Evolutionary conservation across 2,888 invertebrate species (phyloP).

Genomic region (Atherix ibis): DNA sequence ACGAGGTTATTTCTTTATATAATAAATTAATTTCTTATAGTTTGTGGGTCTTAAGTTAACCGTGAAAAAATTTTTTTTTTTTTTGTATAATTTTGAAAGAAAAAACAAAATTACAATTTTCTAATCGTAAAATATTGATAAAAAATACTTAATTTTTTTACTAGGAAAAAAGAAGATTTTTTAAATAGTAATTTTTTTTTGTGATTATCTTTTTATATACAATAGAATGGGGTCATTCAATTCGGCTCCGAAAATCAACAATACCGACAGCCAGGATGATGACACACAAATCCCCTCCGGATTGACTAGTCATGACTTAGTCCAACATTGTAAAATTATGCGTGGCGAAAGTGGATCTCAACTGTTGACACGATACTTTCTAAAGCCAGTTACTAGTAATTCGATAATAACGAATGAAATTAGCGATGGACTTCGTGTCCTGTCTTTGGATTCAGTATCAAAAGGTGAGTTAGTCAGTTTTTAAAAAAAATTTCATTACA

Average conservation of each 20-base stretch:
- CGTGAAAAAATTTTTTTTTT: no score
- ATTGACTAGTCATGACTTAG: constrained; percentile 34
- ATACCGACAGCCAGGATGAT: constrained; percentile 45
- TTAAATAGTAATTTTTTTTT: constrained; percentile 10
- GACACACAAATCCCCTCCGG: constrained; percentile 35
- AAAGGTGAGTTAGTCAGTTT: constrained; percentile 23
- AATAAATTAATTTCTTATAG: constrained; percentile 14
- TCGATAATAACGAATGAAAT: constrained; percentile 20
- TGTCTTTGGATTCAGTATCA: constrained; percentile 34
- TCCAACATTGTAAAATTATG: constrained; percentile 36
- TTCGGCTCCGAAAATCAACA: constrained; percentile 47
- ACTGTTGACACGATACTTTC: constrained; percentile 29
- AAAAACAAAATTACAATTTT: no score
- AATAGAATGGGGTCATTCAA: constrained; percentile 65
- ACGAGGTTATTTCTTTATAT: constrained; percentile 21
- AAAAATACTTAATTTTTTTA: no score
- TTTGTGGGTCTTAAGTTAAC: no score
- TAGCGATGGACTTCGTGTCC: constrained; percentile 26
- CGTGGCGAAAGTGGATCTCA: constrained; percentile 34
- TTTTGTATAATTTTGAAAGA: no score
- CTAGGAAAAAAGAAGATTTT: constrained; percentile 22
- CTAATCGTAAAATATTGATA: no score
- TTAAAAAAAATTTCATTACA: constrained; percentile 1
- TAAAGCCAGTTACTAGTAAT: constrained; percentile 18
- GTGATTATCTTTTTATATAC: constrained; percentile 10